phyloP scores from a whole-genome alignment of 2,888 invertebrate genomes.

The Trichopria drosophilae region DNA sequence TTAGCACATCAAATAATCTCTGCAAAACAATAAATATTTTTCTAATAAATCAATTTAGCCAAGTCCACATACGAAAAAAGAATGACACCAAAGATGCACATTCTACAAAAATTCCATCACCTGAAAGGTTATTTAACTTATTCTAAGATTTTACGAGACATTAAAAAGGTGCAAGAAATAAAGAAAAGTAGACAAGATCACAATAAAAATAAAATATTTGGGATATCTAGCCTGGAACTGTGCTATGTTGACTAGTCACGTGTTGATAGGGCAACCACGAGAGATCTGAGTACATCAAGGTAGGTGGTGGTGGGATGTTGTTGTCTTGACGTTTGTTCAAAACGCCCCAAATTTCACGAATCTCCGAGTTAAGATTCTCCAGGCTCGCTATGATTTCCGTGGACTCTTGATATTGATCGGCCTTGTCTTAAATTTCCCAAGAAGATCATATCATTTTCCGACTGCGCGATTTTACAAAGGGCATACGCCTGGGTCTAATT shows the following conservation, averaged over 20 bases:
- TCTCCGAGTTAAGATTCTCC: slow-evolving; percentile 72
- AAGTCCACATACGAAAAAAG: no score
- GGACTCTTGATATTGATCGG: slow-evolving; percentile 66
- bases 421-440: slow-evolving; percentile 46
- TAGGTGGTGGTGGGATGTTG: slow-evolving; percentile 60
- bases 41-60: no score
- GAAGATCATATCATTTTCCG: no score
- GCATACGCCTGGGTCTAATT: no score
- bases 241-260: slow-evolving; percentile 46
- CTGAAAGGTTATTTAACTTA: no score
- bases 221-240: slow-evolving; percentile 48
- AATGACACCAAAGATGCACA: no score
- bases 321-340: slow-evolving; percentile 65
- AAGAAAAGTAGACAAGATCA: background rate
- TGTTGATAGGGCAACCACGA: slow-evolving; percentile 60
- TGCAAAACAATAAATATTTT: no score
- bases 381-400: slow-evolving; percentile 71
- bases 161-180: background rate
- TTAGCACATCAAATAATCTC: no score
- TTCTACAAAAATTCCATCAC: no score
- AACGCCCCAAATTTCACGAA: slow-evolving; percentile 71
- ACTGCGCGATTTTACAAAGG: no score
- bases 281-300: slow-evolving; percentile 63
- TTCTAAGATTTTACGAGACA: no score
- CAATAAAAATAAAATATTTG: no score